Evolutionary conservation across 2,888 invertebrate species (phyloP).

Genomic region (Chymomyza fuscimana): DNA sequence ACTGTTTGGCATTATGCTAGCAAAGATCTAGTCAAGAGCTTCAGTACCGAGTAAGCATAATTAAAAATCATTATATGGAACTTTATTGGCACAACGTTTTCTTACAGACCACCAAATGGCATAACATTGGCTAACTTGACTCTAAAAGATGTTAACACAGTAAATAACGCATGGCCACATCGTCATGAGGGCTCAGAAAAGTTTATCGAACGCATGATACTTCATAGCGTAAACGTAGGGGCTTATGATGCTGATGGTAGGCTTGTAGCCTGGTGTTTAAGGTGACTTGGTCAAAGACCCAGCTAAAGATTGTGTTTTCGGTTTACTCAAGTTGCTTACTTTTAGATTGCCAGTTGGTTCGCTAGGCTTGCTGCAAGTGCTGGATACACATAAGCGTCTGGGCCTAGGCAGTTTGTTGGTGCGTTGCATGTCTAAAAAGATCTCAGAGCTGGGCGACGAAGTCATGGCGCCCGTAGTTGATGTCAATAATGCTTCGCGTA

Average conservation of each 20-base stretch:
- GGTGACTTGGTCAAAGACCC: slow-evolving; percentile 35
- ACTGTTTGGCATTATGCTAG: slow-evolving; percentile 61
- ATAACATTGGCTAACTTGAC: slow-evolving; percentile 49
- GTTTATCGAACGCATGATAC: slow-evolving; percentile 59
- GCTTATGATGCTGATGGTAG: slow-evolving; percentile 56
- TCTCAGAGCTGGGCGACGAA: slow-evolving; percentile 58
- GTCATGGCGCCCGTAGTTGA: slow-evolving; percentile 68
- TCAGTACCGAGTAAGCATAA: slow-evolving; percentile 56
- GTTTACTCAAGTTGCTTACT: not conserved
- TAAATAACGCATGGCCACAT: slow-evolving; percentile 73
- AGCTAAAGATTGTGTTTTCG: not conserved
- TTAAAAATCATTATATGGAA: not conserved
- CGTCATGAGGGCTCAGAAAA: slow-evolving; percentile 47
- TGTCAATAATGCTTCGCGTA: slow-evolving; percentile 61
- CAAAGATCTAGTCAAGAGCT: slow-evolving; percentile 54
- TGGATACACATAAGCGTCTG: slow-evolving; percentile 62
- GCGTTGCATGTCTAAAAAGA: slow-evolving; percentile 63
- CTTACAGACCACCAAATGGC: slow-evolving; percentile 56
- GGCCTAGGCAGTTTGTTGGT: slow-evolving; percentile 71
- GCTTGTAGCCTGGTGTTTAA: slow-evolving; percentile 74
- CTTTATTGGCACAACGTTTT: not conserved
- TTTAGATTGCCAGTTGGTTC: slow-evolving; percentile 64
- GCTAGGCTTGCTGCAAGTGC: slow-evolving; percentile 71
- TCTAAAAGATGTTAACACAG: slow-evolving; percentile 47
- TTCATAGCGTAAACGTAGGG: slow-evolving; percentile 64